These are phyloP conservation scores for Poecilia picta DNA, from an alignment of 2,797 vertebrate genomes.

Conservation along the genomic window DNA sequence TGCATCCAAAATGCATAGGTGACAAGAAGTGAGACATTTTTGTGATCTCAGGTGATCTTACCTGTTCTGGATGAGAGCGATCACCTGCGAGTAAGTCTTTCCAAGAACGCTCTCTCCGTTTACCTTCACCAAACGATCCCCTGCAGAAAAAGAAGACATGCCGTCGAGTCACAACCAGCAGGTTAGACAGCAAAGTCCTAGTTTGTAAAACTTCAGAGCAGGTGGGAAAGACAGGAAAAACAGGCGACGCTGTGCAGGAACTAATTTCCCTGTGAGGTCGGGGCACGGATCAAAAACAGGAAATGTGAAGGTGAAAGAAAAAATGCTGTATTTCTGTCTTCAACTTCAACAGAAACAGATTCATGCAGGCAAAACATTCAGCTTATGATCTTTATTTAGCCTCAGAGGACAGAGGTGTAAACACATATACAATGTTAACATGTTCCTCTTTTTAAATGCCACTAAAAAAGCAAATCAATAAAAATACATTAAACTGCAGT, in stretches of 20 bases:
- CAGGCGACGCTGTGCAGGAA: background rate
- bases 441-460: background rate
- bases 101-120: conserved; percentile 95
- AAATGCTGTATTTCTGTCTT: background rate
- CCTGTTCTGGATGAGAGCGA: conserved; percentile 98
- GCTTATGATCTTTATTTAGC: background rate
- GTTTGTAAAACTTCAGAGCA: background rate
- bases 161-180: background rate
- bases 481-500: background rate
- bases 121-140: conserved; percentile 96
- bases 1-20: background rate
- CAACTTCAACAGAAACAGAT: conserved; percentile 26
- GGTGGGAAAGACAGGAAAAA: conserved; percentile 5
- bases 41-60: conserved; percentile 59
- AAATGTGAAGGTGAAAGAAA: background rate
- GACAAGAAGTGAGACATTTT: background rate
- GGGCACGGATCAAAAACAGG: background rate
- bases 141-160: conserved; percentile 70
- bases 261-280: conserved; percentile 5
- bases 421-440: background rate
- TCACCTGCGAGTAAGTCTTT: conserved; percentile 98
- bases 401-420: background rate
- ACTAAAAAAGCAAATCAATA: background rate
- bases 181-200: background rate
- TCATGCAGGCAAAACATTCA: conserved; percentile 23